Evolutionary conservation across 2,113 vertebrate species (phyloP), one percentile per base, ranked within the genome.

Genomic region (Podarcis raffonei): DNA sequence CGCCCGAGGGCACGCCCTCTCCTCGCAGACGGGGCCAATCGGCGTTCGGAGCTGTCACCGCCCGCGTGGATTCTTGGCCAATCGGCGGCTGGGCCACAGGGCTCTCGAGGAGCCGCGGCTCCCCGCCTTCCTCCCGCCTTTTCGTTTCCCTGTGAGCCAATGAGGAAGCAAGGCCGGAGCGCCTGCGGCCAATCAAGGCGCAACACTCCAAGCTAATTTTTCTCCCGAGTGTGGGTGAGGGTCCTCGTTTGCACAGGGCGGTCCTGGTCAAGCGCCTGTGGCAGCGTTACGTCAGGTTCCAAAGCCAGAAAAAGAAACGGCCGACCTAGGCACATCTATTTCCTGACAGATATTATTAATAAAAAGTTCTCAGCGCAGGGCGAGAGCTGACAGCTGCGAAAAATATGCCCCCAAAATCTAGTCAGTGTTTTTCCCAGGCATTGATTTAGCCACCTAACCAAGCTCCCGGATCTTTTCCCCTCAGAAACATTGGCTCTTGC

Each of bases 21-120:
- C 1, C 3, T 2, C 23, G 25, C 6, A 1, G 11, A 3, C 0
- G 1, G 1, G 2, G 1, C 89, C 78, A 90, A 90, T 90, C 23
- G 2, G 2, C 0, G 7, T 0, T 15, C 39, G 1, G 23, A 1
- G 3, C 9, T 15, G 16, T 5, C 57, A 4, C 39, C 11, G 15
- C 84, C 32, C 71, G 32, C 84, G 69, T 82, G 89, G 39, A 39
- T 22, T 1, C 1, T 0, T 1, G 13, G 23, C 89, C 84, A 90
- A 90, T 77, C 4, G 35, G 4, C 53, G 32, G 20, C 59, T 53
- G 5, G 5, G 53, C 11, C 16, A 13, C 20, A 12, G 12, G 15
- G 30, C 4, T 5, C 23, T 35, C 4, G 1, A 53, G 39, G 68
- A 76, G 59, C 57, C 0, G 7, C 39, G 57, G 15, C 86, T 30